Base-by-base conservation (phyloP, 2,797 vertebrate genomes). In the Melanotaenia parkinsoni region DNA sequence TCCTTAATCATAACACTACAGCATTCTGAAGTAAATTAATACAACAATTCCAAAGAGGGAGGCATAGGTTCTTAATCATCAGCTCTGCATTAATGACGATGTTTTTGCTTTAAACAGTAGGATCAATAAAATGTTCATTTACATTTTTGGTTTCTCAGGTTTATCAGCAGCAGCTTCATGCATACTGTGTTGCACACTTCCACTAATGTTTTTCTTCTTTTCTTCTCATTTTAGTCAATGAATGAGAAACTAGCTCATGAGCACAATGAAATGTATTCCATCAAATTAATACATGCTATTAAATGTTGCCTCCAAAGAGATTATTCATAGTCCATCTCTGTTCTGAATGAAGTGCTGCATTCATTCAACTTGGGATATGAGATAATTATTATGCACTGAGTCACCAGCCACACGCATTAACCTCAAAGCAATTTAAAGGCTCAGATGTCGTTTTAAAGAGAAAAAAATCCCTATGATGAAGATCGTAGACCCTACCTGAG, bases 281-380 rank as follows among this genome's bases (percentile, higher is more conserved):
- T 66, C 58, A 82, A 76, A 81, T 80, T 58, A 86, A 72, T 16
- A 74, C 45, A 45, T 4, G 71, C 77, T 66, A 67, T 69, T n/a
- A 70, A 83, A 33, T 68, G 73, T 61, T 79, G 45, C 35, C 47
- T 74, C 58, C 32, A 61, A 58, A 67, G 43, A 67, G 30, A 81
- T 63, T 8, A 71, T 74, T 47, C 58, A 28, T 58, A 72, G n/a
- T 28, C 45, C 54, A 56, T 67, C 24, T 73, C 37, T 84, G 68
- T 76, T 81, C 72, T 92, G 85, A 90, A 91, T 90, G 89, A 90
- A 91, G 83, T 60, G 73, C 79, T 89, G 83, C 85, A 88, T 84
- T 70, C 86, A 88, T 89, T 89, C 81, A 90, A 88, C 81, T 86
- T 86, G 73, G 45, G 65, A 74, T 76, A 77, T 73, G 67, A 71